Percentiles rank a stretch among this genome's conserved stretches.
These are phyloP conservation scores for Ridgeia piscesae DNA, from an alignment of 1,140 invertebrate genomes.

Conservation along the genomic window DNA sequence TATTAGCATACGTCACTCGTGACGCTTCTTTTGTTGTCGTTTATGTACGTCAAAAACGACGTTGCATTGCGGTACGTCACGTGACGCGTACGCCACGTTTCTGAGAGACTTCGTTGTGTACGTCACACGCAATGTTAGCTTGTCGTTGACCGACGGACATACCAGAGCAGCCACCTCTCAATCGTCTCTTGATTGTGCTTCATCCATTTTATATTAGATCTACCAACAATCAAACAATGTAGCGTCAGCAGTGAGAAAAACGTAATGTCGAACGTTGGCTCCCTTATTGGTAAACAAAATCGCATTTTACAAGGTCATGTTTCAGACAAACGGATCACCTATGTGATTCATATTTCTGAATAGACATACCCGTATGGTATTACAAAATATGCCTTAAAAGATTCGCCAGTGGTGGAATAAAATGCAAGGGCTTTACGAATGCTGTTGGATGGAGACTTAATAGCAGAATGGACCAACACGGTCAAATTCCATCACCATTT, in stretches of 20 bases:
- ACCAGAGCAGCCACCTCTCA: conserved; percentile 14
- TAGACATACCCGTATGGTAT: too few species aligned
- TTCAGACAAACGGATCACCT: neutral
- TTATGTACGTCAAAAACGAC: neutral
- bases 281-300: neutral
- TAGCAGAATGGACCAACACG: too few species aligned
- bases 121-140: neutral
- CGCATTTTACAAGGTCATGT: neutral
- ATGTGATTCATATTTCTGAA: too few species aligned
- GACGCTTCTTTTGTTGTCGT: neutral
- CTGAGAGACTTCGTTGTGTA: neutral
- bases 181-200: conserved; percentile 25
- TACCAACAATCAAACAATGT: conserved; percentile 14
- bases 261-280: neutral
- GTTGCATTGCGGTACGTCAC: neutral
- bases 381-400: too few species aligned
- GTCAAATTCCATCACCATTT: too few species aligned
- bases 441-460: too few species aligned
- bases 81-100: neutral
- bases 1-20: neutral
- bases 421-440: too few species aligned
- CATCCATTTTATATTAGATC: conserved; percentile 31
- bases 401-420: too few species aligned
- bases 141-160: neutral
- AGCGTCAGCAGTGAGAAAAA: neutral